Evolutionary conservation across 2,113 vertebrate species (phyloP), one percentile per base, ranked within the genome.

Genomic region (Okapia johnstoni): DNA sequence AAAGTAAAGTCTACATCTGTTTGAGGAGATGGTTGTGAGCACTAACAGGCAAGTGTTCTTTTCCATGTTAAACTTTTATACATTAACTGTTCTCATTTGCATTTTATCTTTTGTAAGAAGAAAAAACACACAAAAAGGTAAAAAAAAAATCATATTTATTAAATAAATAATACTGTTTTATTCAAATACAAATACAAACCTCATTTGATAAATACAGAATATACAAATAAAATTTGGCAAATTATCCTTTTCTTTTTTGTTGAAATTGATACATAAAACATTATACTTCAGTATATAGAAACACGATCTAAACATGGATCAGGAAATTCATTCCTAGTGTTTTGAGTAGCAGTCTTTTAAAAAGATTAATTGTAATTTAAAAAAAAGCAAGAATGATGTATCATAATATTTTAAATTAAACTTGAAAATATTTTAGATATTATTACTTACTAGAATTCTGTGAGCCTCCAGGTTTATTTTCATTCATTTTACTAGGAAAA

Each of bases 401-500:
- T 52, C 5, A 6, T 57, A 76, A 73, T 48, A 87, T 81, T 96
- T 96, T 79, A 63, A 93, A 40, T 57, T 57, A 55, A 60, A 79
- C 33, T 79, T 90, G 40, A 90, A 88, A 95, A 80, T 80, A 92
- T 52, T 97, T 93, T 70, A 88, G 95, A 89, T 92, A 93, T 14
- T 70, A 26, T 76, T 95, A 99, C 99, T 99, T 98, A 99, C 99
- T 40, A 14, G 98, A 80, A 36, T 57, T 98, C 94, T 97, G 97
- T 97, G 97, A 52, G 15, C 94, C 96, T 92, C 84, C 92, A 84
- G 97, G 58, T 85, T 85, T 97, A 11, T 0, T 93, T 97, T 98
- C 96, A 96, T 98, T 99, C 99, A 99, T 99, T 96, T 92, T 98
- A 97, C 97, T 92, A 98, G n/a, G 23, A 95, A 97, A 98, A 98